These are phyloP conservation scores for Trimorus sp. DNA, from an alignment of 2,888 invertebrate genomes.

Conservation along the genomic window DNA sequence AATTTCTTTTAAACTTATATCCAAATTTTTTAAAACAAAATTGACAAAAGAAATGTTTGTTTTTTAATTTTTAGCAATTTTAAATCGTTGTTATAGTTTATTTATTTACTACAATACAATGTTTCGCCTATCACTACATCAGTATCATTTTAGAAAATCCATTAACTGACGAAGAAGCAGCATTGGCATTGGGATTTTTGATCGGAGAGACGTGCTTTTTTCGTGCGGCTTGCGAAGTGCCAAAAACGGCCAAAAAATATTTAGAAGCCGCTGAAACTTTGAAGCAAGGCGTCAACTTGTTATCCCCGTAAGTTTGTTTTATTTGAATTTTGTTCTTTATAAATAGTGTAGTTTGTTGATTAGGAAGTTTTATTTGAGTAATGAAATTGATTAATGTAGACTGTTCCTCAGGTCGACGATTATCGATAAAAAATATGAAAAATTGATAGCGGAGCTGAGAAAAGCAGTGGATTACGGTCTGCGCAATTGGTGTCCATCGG, in stretches of 20 bases:
- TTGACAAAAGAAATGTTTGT: no score
- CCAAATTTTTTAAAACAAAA: no score
- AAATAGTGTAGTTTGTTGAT: neutral
- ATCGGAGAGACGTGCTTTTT: slow-evolving; percentile 88
- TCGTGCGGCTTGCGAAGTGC: slow-evolving; percentile 89
- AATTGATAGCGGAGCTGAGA: slow-evolving; percentile 85
- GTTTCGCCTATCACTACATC: no score
- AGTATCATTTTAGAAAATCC: slow-evolving; percentile 71
- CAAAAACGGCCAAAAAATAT: slow-evolving; percentile 88
- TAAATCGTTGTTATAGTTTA: no score
- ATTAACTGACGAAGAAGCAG: slow-evolving; percentile 86
- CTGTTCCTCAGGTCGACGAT: slow-evolving; percentile 82
- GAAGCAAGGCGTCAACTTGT: slow-evolving; percentile 54
- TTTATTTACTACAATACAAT: no score
- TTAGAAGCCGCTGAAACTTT: slow-evolving; percentile 90
- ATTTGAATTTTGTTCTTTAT: slow-evolving; percentile 4
- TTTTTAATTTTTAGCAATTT: no score
- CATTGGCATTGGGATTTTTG: slow-evolving; percentile 87
- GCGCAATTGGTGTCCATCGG: slow-evolving; percentile 77
- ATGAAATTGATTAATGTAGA: neutral
- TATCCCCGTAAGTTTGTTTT: slow-evolving; percentile 69
- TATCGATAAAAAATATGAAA: slow-evolving; percentile 85
- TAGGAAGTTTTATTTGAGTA: neutral
- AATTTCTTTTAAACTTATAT: no score
- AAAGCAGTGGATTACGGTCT: slow-evolving; percentile 87